Percentiles rank a stretch among this genome's conserved stretches.
These are phyloP conservation scores for Xenus cinereus DNA, from an alignment of 2,113 vertebrate genomes.

Conservation along the genomic window DNA sequence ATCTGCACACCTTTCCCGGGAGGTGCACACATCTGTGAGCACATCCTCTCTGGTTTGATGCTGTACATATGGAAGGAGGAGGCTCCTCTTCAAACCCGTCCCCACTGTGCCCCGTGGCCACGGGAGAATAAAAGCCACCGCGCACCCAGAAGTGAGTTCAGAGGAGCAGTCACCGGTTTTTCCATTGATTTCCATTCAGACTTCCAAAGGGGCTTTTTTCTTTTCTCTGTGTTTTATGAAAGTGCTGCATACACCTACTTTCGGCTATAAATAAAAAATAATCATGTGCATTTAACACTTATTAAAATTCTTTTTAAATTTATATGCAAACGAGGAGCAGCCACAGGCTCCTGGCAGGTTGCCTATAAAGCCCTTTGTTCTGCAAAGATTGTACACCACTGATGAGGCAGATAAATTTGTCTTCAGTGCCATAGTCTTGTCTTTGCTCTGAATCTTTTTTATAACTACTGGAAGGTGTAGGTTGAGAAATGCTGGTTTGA, in stretches of 20 bases:
- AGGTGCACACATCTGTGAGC: neutral
- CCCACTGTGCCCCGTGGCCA: neutral
- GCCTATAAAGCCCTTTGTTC: slow-evolving; percentile 49
- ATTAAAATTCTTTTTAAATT: slow-evolving; percentile 70
- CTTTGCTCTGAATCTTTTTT: slow-evolving; percentile 55
- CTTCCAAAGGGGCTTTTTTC: slow-evolving; percentile 39
- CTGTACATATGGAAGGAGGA: neutral
- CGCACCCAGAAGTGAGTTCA: neutral
- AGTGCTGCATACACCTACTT: slow-evolving; percentile 29
- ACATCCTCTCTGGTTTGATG: neutral
- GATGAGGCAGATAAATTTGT: slow-evolving; percentile 69
- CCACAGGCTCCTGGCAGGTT: slow-evolving; percentile 68
- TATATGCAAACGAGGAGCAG: slow-evolving; percentile 63
- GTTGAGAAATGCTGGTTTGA: slow-evolving; percentile 68
- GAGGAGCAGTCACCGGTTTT: neutral
- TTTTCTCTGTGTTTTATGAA: neutral
- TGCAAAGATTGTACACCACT: slow-evolving; percentile 29
- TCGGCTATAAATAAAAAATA: slow-evolving; percentile 62
- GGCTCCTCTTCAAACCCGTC: neutral
- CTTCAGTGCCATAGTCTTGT: slow-evolving; percentile 60
- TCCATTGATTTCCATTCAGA: neutral
- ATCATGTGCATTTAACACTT: slow-evolving; percentile 57
- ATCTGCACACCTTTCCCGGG: neutral
- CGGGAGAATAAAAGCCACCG: neutral
- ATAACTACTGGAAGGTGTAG: slow-evolving; percentile 63